These are phyloP conservation scores for Melolontha melolontha DNA, from an alignment of 2,888 invertebrate genomes.

Conservation along the genomic window DNA sequence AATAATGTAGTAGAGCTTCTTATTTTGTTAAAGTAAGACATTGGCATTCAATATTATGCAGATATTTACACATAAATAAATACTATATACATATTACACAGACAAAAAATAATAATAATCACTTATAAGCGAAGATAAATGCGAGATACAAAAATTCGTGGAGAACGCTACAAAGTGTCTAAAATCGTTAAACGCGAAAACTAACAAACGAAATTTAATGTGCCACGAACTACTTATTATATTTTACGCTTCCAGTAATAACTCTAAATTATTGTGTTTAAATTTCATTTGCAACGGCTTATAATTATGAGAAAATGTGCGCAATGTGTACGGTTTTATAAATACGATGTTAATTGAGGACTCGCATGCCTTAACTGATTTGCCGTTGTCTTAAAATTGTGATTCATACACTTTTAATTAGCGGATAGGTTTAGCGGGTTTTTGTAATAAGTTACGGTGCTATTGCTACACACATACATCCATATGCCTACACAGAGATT, in stretches of 20 bases:
- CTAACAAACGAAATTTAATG: constrained; percentile 34
- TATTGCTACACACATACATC: constrained; percentile 37
- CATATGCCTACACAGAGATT: too few species aligned
- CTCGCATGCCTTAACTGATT: constrained; percentile 42
- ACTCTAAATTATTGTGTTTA: constrained; percentile 42
- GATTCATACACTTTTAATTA: constrained; percentile 46
- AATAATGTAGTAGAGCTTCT: too few species aligned
- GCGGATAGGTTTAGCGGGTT: constrained; percentile 46
- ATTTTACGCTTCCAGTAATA: constrained; percentile 34
- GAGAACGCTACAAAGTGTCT: neutral
- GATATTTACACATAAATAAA: too few species aligned
- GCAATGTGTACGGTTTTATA: constrained; percentile 40
- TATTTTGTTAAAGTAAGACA: too few species aligned
- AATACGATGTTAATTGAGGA: constrained; percentile 40
- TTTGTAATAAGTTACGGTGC: constrained; percentile 47
- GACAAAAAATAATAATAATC: neutral
- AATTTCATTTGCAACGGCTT: constrained; percentile 43
- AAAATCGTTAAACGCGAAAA: constrained; percentile 17
- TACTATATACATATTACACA: too few species aligned
- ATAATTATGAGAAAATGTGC: constrained; percentile 42
- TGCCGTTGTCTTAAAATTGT: constrained; percentile 45
- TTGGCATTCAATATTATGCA: too few species aligned
- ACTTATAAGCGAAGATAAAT: too few species aligned
- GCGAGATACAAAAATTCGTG: constrained; percentile 4
- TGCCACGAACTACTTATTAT: constrained; percentile 36